Percentiles rank a stretch among this genome's conserved stretches.
These are phyloP conservation scores for Rhimphoctona megacephalus DNA, from an alignment of 2,888 invertebrate genomes.

Conservation along the genomic window DNA sequence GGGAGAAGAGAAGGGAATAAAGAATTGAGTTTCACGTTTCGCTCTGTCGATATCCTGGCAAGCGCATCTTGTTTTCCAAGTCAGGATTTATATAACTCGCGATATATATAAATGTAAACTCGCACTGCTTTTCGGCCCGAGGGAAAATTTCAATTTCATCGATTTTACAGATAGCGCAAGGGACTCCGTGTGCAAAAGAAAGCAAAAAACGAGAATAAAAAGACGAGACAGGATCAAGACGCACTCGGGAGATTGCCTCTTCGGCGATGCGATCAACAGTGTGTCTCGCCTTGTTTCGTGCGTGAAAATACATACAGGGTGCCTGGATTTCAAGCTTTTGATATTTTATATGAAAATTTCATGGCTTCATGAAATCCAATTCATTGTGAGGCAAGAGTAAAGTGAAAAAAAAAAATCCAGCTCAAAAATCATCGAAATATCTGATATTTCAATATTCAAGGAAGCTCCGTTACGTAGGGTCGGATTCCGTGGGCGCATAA, in stretches of 20 bases:
- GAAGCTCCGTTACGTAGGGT: too few relatives aligned
- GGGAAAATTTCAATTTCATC: constrained; percentile 64
- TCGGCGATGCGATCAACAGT: constrained; percentile 30
- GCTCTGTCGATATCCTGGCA: background rate
- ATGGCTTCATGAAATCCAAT: background rate
- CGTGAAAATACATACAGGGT: background rate
- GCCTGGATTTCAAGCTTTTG: background rate
- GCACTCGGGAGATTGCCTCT: constrained; percentile 55
- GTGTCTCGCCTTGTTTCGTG: constrained; percentile 33
- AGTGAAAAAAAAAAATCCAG: background rate
- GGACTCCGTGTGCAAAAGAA: background rate
- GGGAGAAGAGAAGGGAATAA: background rate
- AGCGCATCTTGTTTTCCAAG: constrained; percentile 1
- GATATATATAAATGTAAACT: constrained; percentile 40
- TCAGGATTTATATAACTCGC: constrained; percentile 16
- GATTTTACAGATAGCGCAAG: constrained; percentile 40
- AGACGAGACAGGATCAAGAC: constrained; percentile 54
- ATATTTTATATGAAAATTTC: background rate
- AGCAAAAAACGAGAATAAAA: background rate
- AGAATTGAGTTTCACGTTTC: background rate
- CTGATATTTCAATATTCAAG: too few relatives aligned
- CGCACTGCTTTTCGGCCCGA: constrained; percentile 19
- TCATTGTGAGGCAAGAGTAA: background rate
- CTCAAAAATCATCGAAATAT: background rate
- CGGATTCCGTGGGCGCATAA: too few relatives aligned